Base-by-base conservation (phyloP, 2,797 vertebrate species). In the Peromyscus nudipes region DNA sequence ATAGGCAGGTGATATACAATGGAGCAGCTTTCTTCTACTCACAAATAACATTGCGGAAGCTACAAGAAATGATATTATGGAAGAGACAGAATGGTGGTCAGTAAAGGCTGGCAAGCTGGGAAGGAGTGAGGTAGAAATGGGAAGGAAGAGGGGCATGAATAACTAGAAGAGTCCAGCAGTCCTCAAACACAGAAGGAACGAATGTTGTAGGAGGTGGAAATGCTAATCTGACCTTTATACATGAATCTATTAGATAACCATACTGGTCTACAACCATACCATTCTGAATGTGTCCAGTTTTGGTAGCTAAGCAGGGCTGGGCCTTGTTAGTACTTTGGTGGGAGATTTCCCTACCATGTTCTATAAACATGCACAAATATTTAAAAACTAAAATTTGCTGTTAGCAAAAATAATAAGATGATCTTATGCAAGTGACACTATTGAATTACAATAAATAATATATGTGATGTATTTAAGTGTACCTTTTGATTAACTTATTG, bases 331-430 rank as follows among this genome's bases (percentile, higher is more conserved):
- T 12, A 55, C 31, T 55, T 80, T 4, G 17, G 43, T 79, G 46
- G 4, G 16, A 55, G 31, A n/a, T 11, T 55, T 55, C 31, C 4
- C 1, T 34, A 23, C 31, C 49, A n/a, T 55, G 55, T 80, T 57
- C 64, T 25, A 37, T 62, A 73, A 82, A 81, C 13, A 31, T 81
- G 31, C 14, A 93, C 23, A 81, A 12, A 46, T 93, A 69, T 43
- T 2, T 75, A 16, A 55, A 91, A 80, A 52, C 5, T 88, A 21
- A 29, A 93, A 40, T 40, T 67, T 77, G 62, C 76, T 71, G 80
- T 95, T 71, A 93, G 94, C 73, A 19, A 67, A 93, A 94, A 80
- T 71, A 87, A 87, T 34, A 89, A 93, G 91, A 91, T 91, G 73
- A 94, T 57, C 62, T 89, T 23, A 92, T 83, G 19, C n/a, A 92